Conservation (phyloP, 35 echinoderm and acorn worm genomes). For the Ophioderma brevispina region DNA sequence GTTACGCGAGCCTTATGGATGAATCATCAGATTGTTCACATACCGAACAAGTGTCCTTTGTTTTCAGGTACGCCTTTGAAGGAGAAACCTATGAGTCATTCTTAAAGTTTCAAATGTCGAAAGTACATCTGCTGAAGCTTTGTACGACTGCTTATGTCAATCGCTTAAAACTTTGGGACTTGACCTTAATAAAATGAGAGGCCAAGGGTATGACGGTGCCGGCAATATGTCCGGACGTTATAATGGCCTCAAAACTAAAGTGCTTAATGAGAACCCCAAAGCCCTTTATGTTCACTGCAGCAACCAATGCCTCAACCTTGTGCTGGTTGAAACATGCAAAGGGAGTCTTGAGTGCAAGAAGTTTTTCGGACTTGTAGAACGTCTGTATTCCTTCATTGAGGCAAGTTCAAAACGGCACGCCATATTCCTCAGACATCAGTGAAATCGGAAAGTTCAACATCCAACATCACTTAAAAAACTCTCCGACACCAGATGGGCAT, state of each 20-base stretch:
- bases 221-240: slow-evolving; percentile 38
- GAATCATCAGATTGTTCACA: not conserved
- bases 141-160: not conserved
- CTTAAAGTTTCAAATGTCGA: slow-evolving; percentile 19
- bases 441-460: not conserved
- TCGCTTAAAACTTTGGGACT: slow-evolving; percentile 9
- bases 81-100: slow-evolving; percentile 16
- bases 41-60: slow-evolving; percentile 3
- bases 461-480: slow-evolving; percentile 13
- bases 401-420: slow-evolving; percentile 14
- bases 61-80: slow-evolving; percentile 22
- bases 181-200: not conserved
- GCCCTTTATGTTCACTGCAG: slow-evolving; percentile 16
- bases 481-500: slow-evolving; percentile 23
- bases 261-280: slow-evolving; percentile 13
- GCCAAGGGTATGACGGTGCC: slow-evolving; percentile 29
- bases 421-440: not conserved
- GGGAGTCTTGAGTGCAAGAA: not conserved
- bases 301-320: not conserved
- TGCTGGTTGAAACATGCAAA: not conserved
- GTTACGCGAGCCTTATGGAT: slow-evolving; percentile 9
- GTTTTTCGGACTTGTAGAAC: slow-evolving; percentile 6
- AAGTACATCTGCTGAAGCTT: not conserved
- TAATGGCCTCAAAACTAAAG: slow-evolving; percentile 14
- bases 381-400: slow-evolving; percentile 1